phyloP scores from a whole-genome alignment of 1,140 invertebrate species.

The Aphelenchoides avenae region DNA sequence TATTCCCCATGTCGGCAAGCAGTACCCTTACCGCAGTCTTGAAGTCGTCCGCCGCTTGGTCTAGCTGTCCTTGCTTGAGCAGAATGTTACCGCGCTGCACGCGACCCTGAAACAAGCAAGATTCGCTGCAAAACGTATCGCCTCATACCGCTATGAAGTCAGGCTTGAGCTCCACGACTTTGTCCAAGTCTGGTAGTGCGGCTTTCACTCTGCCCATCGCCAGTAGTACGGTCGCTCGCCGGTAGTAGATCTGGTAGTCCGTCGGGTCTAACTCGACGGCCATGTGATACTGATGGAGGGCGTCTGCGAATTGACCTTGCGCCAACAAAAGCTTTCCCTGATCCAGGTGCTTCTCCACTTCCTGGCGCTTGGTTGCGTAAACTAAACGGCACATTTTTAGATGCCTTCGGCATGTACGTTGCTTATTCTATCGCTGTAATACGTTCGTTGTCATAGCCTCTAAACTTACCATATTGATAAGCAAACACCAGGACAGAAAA shows the following conservation, averaged over 20 bases:
- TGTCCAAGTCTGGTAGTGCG: constrained; percentile 85
- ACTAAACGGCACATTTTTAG: too few relatives aligned
- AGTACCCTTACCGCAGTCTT: constrained; percentile 70
- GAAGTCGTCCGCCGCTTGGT: constrained; percentile 70
- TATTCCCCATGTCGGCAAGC: neutral
- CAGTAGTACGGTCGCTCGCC: constrained; percentile 80
- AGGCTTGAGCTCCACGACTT: constrained; percentile 83
- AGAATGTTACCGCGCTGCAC: constrained; percentile 75
- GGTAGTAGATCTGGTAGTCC: constrained; percentile 82
- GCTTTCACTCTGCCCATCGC: constrained; percentile 91
- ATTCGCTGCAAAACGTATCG: constrained; percentile 2
- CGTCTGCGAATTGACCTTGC: constrained; percentile 84
- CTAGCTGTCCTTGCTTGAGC: constrained; percentile 68
- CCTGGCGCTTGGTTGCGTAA: constrained; percentile 25
- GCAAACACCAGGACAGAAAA: too few relatives aligned
- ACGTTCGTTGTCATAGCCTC: too few relatives aligned
- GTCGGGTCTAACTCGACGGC: constrained; percentile 91
- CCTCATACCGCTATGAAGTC: constrained; percentile 76
- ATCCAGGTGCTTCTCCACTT: constrained; percentile 42
- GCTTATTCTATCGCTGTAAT: too few relatives aligned
- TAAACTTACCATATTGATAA: too few relatives aligned
- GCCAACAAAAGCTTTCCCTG: constrained; percentile 33
- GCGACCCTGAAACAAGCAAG: constrained; percentile 66
- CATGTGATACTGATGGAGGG: constrained; percentile 91
- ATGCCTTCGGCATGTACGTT: constrained; percentile 28